These are phyloP conservation scores for Phortica okadai DNA, from an alignment of 2,888 invertebrate genomes.

Conservation along the genomic window DNA sequence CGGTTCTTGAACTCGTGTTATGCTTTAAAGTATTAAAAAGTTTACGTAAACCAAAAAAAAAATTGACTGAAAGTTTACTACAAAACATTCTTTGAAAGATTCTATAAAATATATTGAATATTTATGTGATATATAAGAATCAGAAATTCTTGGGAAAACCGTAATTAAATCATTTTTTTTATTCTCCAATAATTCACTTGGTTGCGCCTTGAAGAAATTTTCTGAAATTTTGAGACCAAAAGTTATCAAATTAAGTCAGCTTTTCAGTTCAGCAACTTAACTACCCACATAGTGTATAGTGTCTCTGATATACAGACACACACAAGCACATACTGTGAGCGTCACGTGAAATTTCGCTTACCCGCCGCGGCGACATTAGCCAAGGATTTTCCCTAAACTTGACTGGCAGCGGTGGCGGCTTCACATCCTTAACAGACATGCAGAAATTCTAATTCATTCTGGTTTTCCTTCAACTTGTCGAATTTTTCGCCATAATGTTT, in stretches of 20 bases:
- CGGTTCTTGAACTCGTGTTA: background rate
- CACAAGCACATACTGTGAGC: background rate
- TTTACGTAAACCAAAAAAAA: too few species aligned
- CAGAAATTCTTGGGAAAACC: too few species aligned
- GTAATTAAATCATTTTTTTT: too few species aligned
- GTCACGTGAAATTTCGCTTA: constrained; percentile 48
- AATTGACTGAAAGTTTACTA: too few species aligned
- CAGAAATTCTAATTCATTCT: constrained; percentile 1
- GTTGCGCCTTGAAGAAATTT: too few species aligned
- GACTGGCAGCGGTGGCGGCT: background rate
- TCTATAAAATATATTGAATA: too few species aligned
- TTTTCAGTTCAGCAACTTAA: background rate
- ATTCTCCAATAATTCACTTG: too few species aligned
- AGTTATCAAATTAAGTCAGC: background rate
- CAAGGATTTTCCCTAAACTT: constrained; percentile 66
- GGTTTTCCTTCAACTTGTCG: constrained; percentile 34
- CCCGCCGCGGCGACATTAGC: constrained; percentile 64
- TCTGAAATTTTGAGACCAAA: too few species aligned
- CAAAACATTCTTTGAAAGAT: too few species aligned
- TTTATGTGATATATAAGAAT: too few species aligned
- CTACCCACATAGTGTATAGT: constrained; percentile 22
- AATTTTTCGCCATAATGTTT: background rate
- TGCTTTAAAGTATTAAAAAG: too few species aligned
- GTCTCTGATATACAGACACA: constrained; percentile 43
- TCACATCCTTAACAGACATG: background rate